Percentiles rank a stretch among this genome's conserved stretches.
Evolutionary conservation across 2,797 vertebrate species (phyloP).

Genomic region (Siniperca undulata): DNA sequence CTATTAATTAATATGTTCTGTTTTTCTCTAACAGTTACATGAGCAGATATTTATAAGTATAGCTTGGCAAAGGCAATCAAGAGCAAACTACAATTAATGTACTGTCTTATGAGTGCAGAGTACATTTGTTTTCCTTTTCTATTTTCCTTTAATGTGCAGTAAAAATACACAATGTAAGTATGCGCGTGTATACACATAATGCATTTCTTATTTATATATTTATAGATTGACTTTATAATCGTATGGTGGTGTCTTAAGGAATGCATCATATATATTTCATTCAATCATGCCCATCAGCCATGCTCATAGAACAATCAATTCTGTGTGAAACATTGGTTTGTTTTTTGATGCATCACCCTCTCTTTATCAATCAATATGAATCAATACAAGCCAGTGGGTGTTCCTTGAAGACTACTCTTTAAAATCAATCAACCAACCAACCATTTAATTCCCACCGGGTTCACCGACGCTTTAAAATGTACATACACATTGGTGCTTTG

Average conservation of each 20-base stretch:
- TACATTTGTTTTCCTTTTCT: background rate
- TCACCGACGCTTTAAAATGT: background rate
- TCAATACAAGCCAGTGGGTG: conserved; percentile 9
- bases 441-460: background rate
- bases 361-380: conserved; percentile 13
- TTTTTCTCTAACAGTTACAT: too few species aligned
- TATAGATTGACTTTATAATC: background rate
- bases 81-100: background rate
- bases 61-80: background rate
- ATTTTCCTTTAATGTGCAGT: background rate
- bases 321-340: conserved; percentile 12
- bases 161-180: background rate
- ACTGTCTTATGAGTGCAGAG: background rate
- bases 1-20: background rate
- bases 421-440: conserved; percentile 11
- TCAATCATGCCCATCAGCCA: background rate
- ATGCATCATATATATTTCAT: background rate
- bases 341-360: conserved; percentile 5
- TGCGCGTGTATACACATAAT: background rate
- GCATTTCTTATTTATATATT: background rate
- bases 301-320: background rate
- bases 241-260: background rate
- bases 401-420: background rate
- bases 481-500: background rate
- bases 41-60: background rate